Evolutionary conservation across 2,113 vertebrate species (phyloP).

Genomic region (Solenodon paradoxus): DNA sequence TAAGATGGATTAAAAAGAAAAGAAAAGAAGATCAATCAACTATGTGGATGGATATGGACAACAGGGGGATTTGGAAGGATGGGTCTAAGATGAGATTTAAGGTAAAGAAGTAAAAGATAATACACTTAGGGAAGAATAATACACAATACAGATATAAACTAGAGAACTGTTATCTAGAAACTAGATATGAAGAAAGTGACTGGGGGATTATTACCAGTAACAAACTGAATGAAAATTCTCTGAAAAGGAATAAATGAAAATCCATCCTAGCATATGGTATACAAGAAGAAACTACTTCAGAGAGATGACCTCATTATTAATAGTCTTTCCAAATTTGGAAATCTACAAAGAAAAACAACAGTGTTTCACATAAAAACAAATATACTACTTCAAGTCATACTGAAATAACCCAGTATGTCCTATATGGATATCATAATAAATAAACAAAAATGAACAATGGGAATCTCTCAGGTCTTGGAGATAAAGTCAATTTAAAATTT

Average conservation of each 20-base stretch:
- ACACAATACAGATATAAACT: background rate
- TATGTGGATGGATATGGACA: constrained; percentile 17
- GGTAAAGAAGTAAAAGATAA: constrained; percentile 48
- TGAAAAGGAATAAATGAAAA: constrained; percentile 36
- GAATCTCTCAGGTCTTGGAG: constrained; percentile 2
- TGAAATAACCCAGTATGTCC: background rate
- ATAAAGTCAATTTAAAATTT: constrained; percentile 36
- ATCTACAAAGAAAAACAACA: constrained; percentile 8
- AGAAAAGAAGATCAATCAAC: constrained; percentile 24
- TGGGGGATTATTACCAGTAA: constrained; percentile 9
- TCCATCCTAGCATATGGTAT: background rate
- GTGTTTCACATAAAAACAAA: constrained; percentile 36
- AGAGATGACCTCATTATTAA: constrained; percentile 33
- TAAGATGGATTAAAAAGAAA: constrained; percentile 39
- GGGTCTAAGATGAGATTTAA: constrained; percentile 51
- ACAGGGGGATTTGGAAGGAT: constrained; percentile 40
- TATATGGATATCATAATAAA: background rate
- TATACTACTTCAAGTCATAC: background rate
- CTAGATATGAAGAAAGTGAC: constrained; percentile 36
- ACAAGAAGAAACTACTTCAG: constrained; percentile 37
- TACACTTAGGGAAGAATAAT: constrained; percentile 42
- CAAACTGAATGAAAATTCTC: constrained; percentile 41
- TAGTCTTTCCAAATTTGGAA: constrained; percentile 22
- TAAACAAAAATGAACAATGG: background rate
- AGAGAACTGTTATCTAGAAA: background rate